Base-by-base conservation (phyloP, 2,113 vertebrate genomes). In the Pseudorectes ferrugineus region DNA sequence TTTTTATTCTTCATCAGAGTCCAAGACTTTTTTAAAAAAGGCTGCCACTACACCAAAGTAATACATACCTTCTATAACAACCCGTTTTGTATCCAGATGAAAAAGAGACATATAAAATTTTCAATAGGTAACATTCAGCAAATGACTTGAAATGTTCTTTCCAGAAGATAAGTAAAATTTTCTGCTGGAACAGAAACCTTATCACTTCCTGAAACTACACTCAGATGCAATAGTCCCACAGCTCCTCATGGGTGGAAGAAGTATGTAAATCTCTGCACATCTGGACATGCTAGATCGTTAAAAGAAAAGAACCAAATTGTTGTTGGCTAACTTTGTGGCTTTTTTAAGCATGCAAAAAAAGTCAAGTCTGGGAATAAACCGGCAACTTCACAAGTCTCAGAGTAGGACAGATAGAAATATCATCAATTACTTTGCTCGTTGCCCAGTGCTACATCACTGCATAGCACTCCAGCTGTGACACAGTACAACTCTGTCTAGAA, bases 331-430 rank as follows among this genome's bases (percentile, higher is more conserved):
- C 29, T 78, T 23, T 58, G n/a, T 55, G 68, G 35, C 49, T 84
- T 87, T 96, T 81, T 81, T 51, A 94, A 77, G 55, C 45, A 88
- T 15, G 11, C 14, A n/a, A 83, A 95, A 94, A 94, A 84, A 62
- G 21, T 63, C 51, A 20, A 90, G 26, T 36, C 40, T 68, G 78
- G 43, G 58, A 83, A 61, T 43, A 55, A 78, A 75, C 42, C 83
- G 54, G 89, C 45, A 91, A 71, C 17, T 57, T 76, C 36, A 61
- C 81, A 82, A 88, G 52, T 65, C 65, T 81, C 92, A 80, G 49
- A 67, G 58, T 4, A 95, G 71, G 78, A 49, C 68, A 66, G 45
- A 87, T 28, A 77, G 62, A 85, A 61, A 22, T 52, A 71, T 59
- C 45, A 67, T 26, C 9, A 79, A 95, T 35, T 79, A 57, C 55